Conservation (phyloP, 2,797 vertebrate genomes). For the Avahi laniger region DNA sequence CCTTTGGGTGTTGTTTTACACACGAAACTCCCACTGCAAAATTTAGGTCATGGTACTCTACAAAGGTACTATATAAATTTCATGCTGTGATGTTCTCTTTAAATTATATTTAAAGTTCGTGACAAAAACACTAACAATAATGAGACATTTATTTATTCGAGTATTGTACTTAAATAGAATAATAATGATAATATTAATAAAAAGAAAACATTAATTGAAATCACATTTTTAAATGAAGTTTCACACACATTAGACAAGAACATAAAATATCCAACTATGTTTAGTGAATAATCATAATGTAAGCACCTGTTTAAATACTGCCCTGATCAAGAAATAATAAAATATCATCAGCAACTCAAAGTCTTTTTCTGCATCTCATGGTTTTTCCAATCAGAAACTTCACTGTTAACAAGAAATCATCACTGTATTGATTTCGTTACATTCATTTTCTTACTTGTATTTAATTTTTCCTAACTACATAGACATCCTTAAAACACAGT, state of each 20-base stretch:
- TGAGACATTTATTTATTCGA: not conserved
- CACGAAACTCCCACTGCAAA: not conserved
- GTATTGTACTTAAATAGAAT: not conserved
- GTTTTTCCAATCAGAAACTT: not conserved
- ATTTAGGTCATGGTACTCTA: not conserved
- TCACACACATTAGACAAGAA: not conserved
- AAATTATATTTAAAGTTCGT: not conserved
- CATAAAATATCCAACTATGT: not conserved
- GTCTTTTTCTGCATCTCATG: not conserved
- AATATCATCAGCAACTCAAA: not conserved
- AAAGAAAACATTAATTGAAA: not conserved
- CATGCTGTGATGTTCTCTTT: not conserved
- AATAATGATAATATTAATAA: not conserved
- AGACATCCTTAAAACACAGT: not conserved
- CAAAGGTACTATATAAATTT: not conserved
- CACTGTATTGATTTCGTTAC: not conserved
- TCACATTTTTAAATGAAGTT: not conserved
- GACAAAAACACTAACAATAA: not conserved
- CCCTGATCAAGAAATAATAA: not conserved
- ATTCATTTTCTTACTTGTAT: not conserved
- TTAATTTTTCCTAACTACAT: not conserved
- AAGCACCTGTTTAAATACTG: not conserved
- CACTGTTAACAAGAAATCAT: not conserved
- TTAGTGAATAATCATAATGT: not conserved
- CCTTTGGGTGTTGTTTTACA: slow-evolving; percentile 7